Percentiles rank a stretch among this genome's conserved stretches.
These are phyloP conservation scores for Pocillopora meandrina DNA, from an alignment of 92 coral and sea anemone species.

Conservation along the genomic window DNA sequence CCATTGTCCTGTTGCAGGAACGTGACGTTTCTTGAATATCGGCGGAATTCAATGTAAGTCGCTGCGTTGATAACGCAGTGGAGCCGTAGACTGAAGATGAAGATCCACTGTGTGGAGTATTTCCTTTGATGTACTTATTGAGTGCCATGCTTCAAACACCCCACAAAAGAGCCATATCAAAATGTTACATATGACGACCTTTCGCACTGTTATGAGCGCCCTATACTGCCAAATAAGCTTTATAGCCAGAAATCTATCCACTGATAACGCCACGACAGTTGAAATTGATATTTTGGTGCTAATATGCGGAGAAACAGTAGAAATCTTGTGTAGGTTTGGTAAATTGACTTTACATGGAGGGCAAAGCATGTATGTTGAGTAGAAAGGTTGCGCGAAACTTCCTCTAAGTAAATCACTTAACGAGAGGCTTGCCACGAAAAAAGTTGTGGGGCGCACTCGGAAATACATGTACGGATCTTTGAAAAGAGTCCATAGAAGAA, in stretches of 20 bases:
- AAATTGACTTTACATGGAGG: conserved; percentile 11
- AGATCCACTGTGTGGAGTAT: conserved; percentile 55
- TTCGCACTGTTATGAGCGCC: conserved; percentile 43
- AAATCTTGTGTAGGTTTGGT: conserved; percentile 31
- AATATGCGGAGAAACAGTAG: conserved; percentile 52
- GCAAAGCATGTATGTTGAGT: conserved; percentile 55
- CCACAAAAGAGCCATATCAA: conserved; percentile 51
- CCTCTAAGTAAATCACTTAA: conserved; percentile 67
- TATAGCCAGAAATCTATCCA: conserved; percentile 68
- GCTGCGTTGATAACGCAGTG: conserved; percentile 51
- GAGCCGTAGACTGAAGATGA: conserved; percentile 72
- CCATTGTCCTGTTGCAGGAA: conserved; percentile 28
- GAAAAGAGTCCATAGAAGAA: too few species aligned
- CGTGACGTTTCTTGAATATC: conserved; percentile 59
- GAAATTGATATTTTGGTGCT: conserved; percentile 67
- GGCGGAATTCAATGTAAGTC: conserved; percentile 62
- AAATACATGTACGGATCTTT: too few species aligned
- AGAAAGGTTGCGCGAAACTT: conserved; percentile 49
- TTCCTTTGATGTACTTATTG: conserved; percentile 24
- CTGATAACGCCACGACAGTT: conserved; percentile 62
- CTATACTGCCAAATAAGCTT: conserved; percentile 60
- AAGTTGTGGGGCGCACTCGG: conserved; percentile 51
- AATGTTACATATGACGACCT: conserved; percentile 37
- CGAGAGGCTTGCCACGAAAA: conserved; percentile 62
- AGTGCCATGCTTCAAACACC: conserved; percentile 64